phyloP scores from a whole-genome alignment of 2,113 vertebrate species.

The Potamarius usumacintae region DNA sequence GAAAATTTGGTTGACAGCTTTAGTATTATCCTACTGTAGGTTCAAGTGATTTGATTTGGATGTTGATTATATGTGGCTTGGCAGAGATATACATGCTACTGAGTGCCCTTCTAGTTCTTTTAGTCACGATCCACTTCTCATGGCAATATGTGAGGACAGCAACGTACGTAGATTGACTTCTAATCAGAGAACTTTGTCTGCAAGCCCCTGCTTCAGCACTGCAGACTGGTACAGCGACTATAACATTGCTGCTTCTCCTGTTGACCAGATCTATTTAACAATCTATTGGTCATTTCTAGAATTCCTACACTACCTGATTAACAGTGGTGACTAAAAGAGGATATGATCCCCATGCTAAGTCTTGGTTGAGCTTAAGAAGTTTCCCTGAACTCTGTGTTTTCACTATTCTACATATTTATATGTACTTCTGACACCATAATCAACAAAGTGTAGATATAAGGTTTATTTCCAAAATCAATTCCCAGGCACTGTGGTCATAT shows the following conservation, averaged over 20 bases:
- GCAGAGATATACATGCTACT: no score
- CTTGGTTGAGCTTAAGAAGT: not conserved
- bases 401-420: not conserved
- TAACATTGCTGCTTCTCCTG: not conserved
- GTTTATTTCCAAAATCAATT: slow-evolving; percentile 8
- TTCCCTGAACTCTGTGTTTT: not conserved
- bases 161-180: not conserved
- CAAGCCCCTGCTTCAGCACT: not conserved
- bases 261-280: not conserved
- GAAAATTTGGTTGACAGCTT: no score
- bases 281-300: not conserved
- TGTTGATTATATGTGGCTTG: no score
- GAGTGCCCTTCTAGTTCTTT: not conserved
- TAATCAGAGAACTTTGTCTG: not conserved
- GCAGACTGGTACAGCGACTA: not conserved
- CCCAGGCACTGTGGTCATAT: not conserved
- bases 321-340: not conserved
- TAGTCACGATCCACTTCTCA: not conserved
- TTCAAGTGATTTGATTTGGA: no score
- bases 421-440: not conserved
- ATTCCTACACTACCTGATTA: not conserved
- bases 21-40: no score
- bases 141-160: not conserved
- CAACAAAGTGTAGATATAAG: not conserved
- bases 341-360: not conserved